Base-by-base conservation (phyloP, 2,888 invertebrate species). In the Cephonodes hylas region DNA sequence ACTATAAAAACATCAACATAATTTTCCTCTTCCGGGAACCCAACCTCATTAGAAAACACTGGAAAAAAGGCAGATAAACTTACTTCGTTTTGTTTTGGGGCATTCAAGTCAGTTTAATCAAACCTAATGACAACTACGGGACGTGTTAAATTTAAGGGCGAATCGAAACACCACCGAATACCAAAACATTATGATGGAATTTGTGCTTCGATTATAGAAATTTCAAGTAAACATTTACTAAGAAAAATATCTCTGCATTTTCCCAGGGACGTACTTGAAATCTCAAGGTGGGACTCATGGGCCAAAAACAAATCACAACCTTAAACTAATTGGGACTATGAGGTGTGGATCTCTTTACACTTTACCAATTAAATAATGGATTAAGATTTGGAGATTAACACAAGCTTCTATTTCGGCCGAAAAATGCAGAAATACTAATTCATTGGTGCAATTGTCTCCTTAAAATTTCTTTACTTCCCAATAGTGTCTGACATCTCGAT, bases 381-480 rank as follows among this genome's bases (percentile, higher is more conserved):
- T n/a, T n/a, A n/a, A n/a, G n/a, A n/a, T n/a, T n/a, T n/a, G n/a
- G n/a, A n/a, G n/a, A n/a, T n/a, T n/a, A n/a, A n/a, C n/a, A n/a
- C n/a, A n/a, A n/a, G n/a, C n/a, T n/a, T n/a, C n/a, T n/a, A n/a
- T n/a, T n/a, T n/a, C n/a, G n/a, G n/a, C n/a, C n/a, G n/a, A n/a
- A n/a, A n/a, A n/a, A n/a, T n/a, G n/a, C n/a, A n/a, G n/a, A n/a
- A n/a, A n/a, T n/a, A n/a, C n/a, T n/a, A n/a, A n/a, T n/a, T n/a
- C n/a, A n/a, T n/a, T n/a, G n/a, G n/a, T n/a, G n/a, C n/a, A 46
- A 18, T 53, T 53, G 53, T 53, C 18, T 53, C 27, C 53, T 18
- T 53, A 15, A 6, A 31, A 53, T 53, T 27, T 31, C 18, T 8
- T 46, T 13, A 25, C n/a, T 25, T 23, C 4, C 22, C 1, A 22